These are phyloP conservation scores for Ophioderma brevispina DNA, from an alignment of 35 echinoderm and acorn worm species.

Conservation along the genomic window DNA sequence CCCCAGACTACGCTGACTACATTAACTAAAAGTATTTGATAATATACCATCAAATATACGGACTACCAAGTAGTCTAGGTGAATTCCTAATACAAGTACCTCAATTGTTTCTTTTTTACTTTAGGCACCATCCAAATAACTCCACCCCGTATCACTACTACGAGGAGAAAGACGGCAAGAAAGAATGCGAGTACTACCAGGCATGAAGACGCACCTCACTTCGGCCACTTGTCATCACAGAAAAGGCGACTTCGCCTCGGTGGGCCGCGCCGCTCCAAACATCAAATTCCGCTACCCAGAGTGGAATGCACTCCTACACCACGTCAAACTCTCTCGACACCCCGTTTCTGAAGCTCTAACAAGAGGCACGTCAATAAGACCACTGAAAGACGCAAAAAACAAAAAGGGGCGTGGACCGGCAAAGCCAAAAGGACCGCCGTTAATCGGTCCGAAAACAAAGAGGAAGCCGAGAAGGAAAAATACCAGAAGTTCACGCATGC, in stretches of 20 bases:
- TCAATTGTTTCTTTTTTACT: constrained; percentile 21
- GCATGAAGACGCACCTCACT: constrained; percentile 72
- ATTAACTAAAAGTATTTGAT: no score
- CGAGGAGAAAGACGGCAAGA: constrained; percentile 68
- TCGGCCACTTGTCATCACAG: constrained; percentile 93
- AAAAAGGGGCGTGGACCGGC: constrained; percentile 32
- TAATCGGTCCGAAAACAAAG: constrained; percentile 78
- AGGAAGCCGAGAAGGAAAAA: constrained; percentile 82
- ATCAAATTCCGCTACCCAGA: constrained; percentile 86
- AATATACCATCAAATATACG: no score
- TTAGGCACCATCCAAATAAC: constrained; percentile 77
- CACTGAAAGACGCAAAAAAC: constrained; percentile 26
- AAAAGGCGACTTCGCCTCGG: constrained; percentile 90
- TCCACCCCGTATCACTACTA: constrained; percentile 96
- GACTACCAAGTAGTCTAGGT: no score
- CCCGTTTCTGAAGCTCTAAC: constrained; percentile 86
- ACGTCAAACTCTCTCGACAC: constrained; percentile 82
- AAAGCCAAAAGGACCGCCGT: constrained; percentile 49
- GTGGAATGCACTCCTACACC: constrained; percentile 76
- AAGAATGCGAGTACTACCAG: constrained; percentile 92
- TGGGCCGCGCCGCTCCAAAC: constrained; percentile 88
- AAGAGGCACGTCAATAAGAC: constrained; percentile 87
- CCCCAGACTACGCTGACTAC: no score
- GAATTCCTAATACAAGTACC: no score
- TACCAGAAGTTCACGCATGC: constrained; percentile 91